Evolutionary conservation across 2,797 vertebrate genomes (phyloP).

Genomic region (Pseudochirops corinnae): DNA sequence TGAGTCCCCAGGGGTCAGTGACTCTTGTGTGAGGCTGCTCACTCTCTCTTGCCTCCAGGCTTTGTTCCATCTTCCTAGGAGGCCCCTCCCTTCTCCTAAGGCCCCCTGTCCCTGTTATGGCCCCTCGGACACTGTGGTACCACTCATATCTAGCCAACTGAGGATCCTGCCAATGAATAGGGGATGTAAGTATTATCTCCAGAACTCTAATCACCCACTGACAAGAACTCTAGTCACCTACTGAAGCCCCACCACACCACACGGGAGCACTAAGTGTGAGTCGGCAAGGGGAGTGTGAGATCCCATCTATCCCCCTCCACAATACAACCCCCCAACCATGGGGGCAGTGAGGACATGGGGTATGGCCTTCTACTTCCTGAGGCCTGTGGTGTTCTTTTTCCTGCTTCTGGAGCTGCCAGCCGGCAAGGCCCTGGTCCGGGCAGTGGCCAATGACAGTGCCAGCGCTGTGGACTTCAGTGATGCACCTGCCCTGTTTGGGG

Average conservation of each 20-base stretch:
- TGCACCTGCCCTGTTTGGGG: constrained; percentile 88
- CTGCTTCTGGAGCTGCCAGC: neutral
- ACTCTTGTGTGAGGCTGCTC: neutral
- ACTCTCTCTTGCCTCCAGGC: neutral
- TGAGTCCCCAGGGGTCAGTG: neutral
- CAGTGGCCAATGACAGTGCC: constrained; percentile 44
- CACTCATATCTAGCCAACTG: fast-evolving
- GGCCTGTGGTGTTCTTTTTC: fast-evolving
- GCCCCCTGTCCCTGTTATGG: neutral
- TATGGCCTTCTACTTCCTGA: neutral
- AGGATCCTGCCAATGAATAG: neutral
- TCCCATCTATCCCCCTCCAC: neutral
- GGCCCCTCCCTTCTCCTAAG: neutral
- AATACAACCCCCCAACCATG: neutral
- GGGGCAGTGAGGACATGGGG: neutral
- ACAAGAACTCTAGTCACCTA: constrained; percentile 54
- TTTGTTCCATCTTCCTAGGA: neutral
- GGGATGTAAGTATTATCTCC: neutral
- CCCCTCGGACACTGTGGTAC: neutral
- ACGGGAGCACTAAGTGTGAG: neutral
- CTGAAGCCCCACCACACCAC: neutral
- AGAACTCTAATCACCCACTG: neutral
- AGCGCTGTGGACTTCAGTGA: constrained; percentile 86
- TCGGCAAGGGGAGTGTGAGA: fast-evolving
- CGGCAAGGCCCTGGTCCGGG: neutral